These are phyloP conservation scores for Tachysurus vachellii DNA, from an alignment of 2,113 vertebrate genomes.

Conservation along the genomic window DNA sequence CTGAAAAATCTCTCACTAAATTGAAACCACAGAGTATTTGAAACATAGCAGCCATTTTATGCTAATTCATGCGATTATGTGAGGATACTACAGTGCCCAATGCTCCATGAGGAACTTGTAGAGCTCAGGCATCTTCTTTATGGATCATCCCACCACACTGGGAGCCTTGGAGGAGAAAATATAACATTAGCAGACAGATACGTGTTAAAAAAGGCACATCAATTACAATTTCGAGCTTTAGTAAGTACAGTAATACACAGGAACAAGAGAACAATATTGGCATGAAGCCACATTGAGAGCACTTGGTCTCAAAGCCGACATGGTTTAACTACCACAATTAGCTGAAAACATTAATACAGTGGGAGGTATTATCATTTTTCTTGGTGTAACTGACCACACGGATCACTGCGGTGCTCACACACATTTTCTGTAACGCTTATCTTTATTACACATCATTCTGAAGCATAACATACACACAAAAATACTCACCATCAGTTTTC, in stretches of 20 bases:
- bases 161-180: slow-evolving; percentile 67
- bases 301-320: neutral
- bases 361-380: neutral
- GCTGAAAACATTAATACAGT: neutral
- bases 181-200: neutral
- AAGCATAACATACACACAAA: neutral
- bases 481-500: slow-evolving; percentile 72
- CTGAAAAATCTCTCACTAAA: neutral
- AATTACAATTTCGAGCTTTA: neutral
- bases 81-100: slow-evolving; percentile 79
- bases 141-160: slow-evolving; percentile 79
- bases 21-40: neutral
- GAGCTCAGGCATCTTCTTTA: slow-evolving; percentile 79
- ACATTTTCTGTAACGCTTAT: neutral
- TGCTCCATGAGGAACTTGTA: slow-evolving; percentile 76
- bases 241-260: neutral
- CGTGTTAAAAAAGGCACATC: too few species aligned
- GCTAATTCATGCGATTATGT: neutral
- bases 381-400: neutral
- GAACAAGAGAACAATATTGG: neutral
- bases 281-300: neutral
- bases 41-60: neutral
- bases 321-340: neutral
- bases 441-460: neutral
- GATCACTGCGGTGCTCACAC: neutral